Base-by-base conservation (phyloP, 2,797 vertebrate species). In the Arctocebus calabarensis region DNA sequence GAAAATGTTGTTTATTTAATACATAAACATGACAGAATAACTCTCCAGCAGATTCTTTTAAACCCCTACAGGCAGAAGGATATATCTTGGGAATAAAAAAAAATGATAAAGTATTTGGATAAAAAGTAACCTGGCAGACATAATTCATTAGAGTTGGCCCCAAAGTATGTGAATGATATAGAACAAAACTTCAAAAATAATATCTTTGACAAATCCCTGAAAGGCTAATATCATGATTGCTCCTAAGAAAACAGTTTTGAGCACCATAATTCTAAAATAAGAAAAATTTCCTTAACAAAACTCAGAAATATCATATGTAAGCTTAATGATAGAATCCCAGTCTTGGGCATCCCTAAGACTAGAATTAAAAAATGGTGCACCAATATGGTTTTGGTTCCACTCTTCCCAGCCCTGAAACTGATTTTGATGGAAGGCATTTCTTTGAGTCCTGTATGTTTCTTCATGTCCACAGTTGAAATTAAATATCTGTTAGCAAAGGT, bases 101-200 rank as follows among this genome's bases (percentile, higher is more conserved):
- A 66, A 71, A 62, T 81, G 71, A 87, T 37, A 78, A 61, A 27
- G 29, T 27, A 43, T 91, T 91, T 92, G 83, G 91, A 55, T 96
- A 86, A 92, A 78, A 94, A 74, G 37, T 94, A 93, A 74, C 59
- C 45, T 29, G 20, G 61, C 70, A 70, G 45, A 0, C 78, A 17
- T 88, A 55, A 48, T 90, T 97, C 92, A 94, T 20, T 97, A 84
- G 84, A 89, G 34, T 84, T 92, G 73, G 68, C 71, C 86, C 85
- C 12, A 59, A 95, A 86, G 48, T 62, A 0, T 77, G 25, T 62
- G 70, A 81, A 71, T 55, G 77, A 27, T 89, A 61, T 61, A 87
- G 73, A 82, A 27, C 29, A 87, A 81, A 83, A 48, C 37, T 22
- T 91, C 71, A 85, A 75, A 84, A 59, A 29, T 29, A 27, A 23